phyloP scores from a whole-genome alignment of 2,113 vertebrate genomes.

The Callionymus lyra region DNA sequence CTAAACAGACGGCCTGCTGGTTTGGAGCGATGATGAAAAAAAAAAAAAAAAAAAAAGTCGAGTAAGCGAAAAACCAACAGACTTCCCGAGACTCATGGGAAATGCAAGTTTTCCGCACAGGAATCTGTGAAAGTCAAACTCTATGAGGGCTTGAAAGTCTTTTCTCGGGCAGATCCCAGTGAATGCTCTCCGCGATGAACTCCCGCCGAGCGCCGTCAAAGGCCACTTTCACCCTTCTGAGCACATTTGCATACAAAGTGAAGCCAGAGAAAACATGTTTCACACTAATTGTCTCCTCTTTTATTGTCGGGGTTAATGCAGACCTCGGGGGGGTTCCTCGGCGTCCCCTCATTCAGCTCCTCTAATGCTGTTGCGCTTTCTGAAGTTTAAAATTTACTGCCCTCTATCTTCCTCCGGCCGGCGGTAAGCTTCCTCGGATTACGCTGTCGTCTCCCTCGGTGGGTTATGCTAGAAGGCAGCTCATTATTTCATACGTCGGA shows the following conservation, averaged over 20 bases:
- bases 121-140: conserved; percentile 43
- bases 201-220: conserved; percentile 62
- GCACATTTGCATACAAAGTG: conserved; percentile 75
- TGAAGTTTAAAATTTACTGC: conserved; percentile 67
- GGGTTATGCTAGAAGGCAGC: conserved; percentile 37
- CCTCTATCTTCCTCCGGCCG: conserved; percentile 57
- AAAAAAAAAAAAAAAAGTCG: conserved; percentile 25
- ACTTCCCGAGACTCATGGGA: conserved; percentile 14
- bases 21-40: too few species aligned
- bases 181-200: conserved; percentile 47
- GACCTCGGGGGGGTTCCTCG: conserved; percentile 62
- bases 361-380: conserved; percentile 54
- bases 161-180: conserved; percentile 45
- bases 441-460: conserved; percentile 39
- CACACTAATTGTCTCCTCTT: conserved; percentile 70
- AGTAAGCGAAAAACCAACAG: conserved; percentile 22
- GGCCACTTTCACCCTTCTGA: conserved; percentile 66
- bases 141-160: conserved; percentile 30
- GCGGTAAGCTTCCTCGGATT: conserved; percentile 48
- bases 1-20: too few species aligned
- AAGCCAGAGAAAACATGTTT: conserved; percentile 70
- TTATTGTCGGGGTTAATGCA: conserved; percentile 69
- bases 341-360: conserved; percentile 48
- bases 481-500: conserved; percentile 40
- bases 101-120: conserved; percentile 31